Percentiles rank a stretch among this genome's conserved stretches.
Evolutionary conservation across 53 echinoderm and acorn worm species (phyloP).

Genomic region (Mesocentrotus franciscanus): DNA sequence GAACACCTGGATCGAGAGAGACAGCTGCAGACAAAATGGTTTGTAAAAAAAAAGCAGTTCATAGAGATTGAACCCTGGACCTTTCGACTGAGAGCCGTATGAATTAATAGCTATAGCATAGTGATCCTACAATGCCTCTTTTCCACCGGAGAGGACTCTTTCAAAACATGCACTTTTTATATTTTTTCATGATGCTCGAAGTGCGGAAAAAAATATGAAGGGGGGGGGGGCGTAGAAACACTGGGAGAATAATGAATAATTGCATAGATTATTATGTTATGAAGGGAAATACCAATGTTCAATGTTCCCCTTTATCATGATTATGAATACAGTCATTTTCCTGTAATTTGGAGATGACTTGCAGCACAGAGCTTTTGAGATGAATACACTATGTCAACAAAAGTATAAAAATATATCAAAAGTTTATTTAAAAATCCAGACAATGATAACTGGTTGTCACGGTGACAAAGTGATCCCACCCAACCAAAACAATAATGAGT

Average conservation of each 20-base stretch:
- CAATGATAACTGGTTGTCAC: slow-evolving; percentile 10
- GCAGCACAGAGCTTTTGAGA: neutral
- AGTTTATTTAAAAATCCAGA: neutral
- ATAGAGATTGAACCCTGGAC: too few relatives aligned
- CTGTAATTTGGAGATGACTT: neutral
- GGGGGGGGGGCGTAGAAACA: neutral
- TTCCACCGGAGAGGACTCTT: too few relatives aligned
- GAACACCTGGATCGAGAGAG: too few relatives aligned
- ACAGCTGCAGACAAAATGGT: too few relatives aligned
- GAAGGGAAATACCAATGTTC: neutral
- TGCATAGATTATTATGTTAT: neutral
- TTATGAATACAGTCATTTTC: neutral
- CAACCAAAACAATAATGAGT: slow-evolving; percentile 33
- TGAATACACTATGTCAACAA: slow-evolving; percentile 20
- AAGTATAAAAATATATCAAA: neutral
- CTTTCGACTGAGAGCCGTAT: too few relatives aligned
- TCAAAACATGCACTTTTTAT: too few relatives aligned
- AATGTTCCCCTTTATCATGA: neutral
- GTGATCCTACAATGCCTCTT: too few relatives aligned
- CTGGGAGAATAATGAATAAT: neutral
- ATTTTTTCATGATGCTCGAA: neutral
- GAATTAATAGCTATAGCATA: too few relatives aligned
- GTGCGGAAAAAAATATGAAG: neutral
- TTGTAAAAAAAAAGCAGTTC: too few relatives aligned
- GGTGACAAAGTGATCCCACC: neutral